A percentile compares a stretch with the other conserved stretches of the same genome.
phyloP scores from a whole-genome alignment of 1,140 invertebrate genomes.

The Microplitis demolitor region DNA sequence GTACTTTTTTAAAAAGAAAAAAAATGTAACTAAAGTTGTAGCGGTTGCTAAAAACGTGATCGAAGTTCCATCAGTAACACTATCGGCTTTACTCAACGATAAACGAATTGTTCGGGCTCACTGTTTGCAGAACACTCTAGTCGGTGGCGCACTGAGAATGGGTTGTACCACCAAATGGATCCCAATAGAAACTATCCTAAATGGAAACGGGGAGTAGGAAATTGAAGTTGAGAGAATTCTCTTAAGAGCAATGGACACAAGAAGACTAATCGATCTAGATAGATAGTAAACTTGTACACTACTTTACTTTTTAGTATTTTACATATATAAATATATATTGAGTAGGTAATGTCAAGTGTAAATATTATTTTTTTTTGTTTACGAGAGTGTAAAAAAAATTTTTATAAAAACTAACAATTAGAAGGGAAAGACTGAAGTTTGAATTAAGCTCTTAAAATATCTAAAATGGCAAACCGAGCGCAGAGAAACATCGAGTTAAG shows the following conservation, averaged over 20 bases:
- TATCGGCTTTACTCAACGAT: neutral
- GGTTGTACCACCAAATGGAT: constrained; percentile 1
- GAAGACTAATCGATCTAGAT: neutral
- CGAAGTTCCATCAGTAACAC: neutral
- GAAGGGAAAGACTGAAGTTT: neutral
- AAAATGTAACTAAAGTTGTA: neutral
- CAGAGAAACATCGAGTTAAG: neutral
- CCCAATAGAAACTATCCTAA: neutral
- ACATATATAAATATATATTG: no score
- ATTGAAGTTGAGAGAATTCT: neutral
- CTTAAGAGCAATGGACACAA: neutral
- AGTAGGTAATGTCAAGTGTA: no score
- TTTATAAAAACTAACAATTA: neutral
- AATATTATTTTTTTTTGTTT: neutral
- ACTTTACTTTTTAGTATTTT: neutral
- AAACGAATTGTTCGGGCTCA: constrained; percentile 36
- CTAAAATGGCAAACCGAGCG: neutral
- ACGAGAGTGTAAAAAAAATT: neutral
- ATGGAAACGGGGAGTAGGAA: neutral
- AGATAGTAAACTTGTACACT: neutral
- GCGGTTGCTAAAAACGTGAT: neutral
- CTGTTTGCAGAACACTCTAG: constrained; percentile 46
- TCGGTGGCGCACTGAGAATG: constrained; percentile 30
- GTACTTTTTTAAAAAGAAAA: no score
- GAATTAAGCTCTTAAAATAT: neutral